Evolutionary conservation across 2,113 vertebrate species (phyloP), one percentile per base, ranked within the genome.

Genomic region (Dromiciops gliroides): DNA sequence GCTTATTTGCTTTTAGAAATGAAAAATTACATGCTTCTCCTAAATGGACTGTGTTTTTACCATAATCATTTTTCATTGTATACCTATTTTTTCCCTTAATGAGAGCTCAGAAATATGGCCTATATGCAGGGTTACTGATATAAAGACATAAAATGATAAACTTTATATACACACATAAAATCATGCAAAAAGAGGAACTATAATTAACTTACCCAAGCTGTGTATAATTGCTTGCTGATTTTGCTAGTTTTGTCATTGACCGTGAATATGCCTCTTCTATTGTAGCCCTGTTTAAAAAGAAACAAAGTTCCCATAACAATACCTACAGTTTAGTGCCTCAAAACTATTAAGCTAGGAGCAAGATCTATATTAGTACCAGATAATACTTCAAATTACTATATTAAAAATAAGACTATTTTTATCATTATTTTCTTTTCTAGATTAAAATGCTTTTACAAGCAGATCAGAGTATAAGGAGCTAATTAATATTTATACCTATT

Each of bases 211-310:
- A 99, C 99, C 99, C 99, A 94, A 99, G 98, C 91, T 99, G 99
- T 94, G 99, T 99, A 97, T 99, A 99, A 98, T 99, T 99, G 97
- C 99, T 99, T 0, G 99, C 99, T 96, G 99, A 99, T 98, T 99
- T 99, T 97, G 99, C 99, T 94, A 99, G 98, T 98, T 99, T 99
- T 97, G 99, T 99, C 99, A 99, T 99, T 47, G 99, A 99, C 97
- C 99, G 99, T 98, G 99, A 99, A 97, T 99, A 99, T 0, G 98
- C 98, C 94, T 99, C 99, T 98, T 99, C 99, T 97, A 99, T 99
- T 12, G 99, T 99, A 97, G 99, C 99, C 98, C 99, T 99, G 98
- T 96, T 67, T 91, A 97, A 98, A 95, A 83, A 83, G 19, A 53
- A 97, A 94, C 48, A 96, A 97, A 98, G 93, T 93, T 89, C 23